Percentiles rank a stretch among this genome's conserved stretches.
Evolutionary conservation across 2,797 vertebrate genomes (phyloP).

Genomic region (Melanotaenia pygmaea): DNA sequence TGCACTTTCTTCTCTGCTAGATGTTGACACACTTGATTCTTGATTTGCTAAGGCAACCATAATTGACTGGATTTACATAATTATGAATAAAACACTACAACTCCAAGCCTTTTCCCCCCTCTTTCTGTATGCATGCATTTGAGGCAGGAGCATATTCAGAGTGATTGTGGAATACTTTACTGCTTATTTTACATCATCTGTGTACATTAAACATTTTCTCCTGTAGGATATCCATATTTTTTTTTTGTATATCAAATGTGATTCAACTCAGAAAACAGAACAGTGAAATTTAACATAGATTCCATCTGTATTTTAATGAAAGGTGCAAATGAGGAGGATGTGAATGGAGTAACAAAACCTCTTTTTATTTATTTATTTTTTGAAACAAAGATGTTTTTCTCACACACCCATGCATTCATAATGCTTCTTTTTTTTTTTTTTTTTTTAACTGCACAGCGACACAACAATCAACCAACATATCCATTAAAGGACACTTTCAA

Average conservation of each 20-base stretch:
- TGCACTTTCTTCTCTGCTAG: constrained; percentile 73
- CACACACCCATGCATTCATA: constrained; percentile 28
- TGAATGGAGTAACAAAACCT: constrained; percentile 10
- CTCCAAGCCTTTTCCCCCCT: constrained; percentile 51
- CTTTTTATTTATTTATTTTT: constrained; percentile 20
- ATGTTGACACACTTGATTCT: constrained; percentile 78
- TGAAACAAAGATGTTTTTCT: constrained; percentile 59
- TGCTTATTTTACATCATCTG: constrained; percentile 46
- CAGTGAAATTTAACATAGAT: constrained; percentile 8
- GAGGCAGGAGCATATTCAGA: constrained; percentile 39
- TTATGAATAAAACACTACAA: constrained; percentile 82
- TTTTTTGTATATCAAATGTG: constrained; percentile 23
- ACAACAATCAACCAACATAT: constrained; percentile 31
- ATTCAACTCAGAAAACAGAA: constrained; percentile 14
- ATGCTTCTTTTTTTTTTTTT: constrained; percentile 6
- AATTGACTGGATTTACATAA: constrained; percentile 82
- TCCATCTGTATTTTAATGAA: constrained; percentile 21
- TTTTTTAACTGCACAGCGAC: constrained; percentile 26
- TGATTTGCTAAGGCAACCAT: constrained; percentile 78
- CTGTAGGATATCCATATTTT: constrained; percentile 25
- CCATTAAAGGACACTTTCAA: constrained; percentile 38
- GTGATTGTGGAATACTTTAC: constrained; percentile 34
- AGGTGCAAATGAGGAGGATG: not conserved
- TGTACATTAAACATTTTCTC: constrained; percentile 17
- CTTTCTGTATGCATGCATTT: constrained; percentile 38